These are phyloP conservation scores for Helleia helle DNA, from an alignment of 2,888 invertebrate genomes.

Conservation along the genomic window DNA sequence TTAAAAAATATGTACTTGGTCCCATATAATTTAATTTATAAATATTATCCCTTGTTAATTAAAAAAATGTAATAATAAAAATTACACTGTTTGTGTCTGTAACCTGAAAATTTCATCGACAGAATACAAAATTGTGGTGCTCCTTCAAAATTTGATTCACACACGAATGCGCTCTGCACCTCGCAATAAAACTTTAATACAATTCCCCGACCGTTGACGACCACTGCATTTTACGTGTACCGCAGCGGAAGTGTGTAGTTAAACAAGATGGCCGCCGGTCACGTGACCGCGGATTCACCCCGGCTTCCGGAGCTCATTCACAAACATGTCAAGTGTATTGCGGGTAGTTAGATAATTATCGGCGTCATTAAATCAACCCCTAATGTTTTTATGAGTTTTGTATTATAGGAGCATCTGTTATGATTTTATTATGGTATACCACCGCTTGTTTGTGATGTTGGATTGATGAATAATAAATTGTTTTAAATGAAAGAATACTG, in stretches of 20 bases:
- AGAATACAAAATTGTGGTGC: constrained; percentile 8
- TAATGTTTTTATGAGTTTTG: constrained; percentile 40
- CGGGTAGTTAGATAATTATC: constrained; percentile 64
- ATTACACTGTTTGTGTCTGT: too few relatives aligned
- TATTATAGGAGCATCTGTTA: constrained; percentile 54
- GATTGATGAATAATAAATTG: neutral
- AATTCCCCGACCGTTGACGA: constrained; percentile 39
- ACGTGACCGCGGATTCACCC: constrained; percentile 69
- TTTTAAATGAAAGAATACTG: neutral
- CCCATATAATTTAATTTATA: too few relatives aligned
- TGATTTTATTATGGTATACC: constrained; percentile 28
- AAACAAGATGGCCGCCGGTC: constrained; percentile 65
- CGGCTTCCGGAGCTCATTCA: constrained; percentile 56
- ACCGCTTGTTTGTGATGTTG: constrained; percentile 4
- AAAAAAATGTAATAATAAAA: neutral
- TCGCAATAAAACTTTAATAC: constrained; percentile 31
- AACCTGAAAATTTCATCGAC: neutral
- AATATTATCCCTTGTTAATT: too few relatives aligned
- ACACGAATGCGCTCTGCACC: constrained; percentile 25
- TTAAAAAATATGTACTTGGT: neutral
- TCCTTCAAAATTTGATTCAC: constrained; percentile 23
- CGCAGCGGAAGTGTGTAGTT: constrained; percentile 60
- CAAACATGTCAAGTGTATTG: constrained; percentile 64
- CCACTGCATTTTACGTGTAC: constrained; percentile 38
- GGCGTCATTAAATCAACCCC: constrained; percentile 40